These are phyloP conservation scores for Melospiza georgiana DNA, from an alignment of 2,113 vertebrate genomes.

Conservation along the genomic window DNA sequence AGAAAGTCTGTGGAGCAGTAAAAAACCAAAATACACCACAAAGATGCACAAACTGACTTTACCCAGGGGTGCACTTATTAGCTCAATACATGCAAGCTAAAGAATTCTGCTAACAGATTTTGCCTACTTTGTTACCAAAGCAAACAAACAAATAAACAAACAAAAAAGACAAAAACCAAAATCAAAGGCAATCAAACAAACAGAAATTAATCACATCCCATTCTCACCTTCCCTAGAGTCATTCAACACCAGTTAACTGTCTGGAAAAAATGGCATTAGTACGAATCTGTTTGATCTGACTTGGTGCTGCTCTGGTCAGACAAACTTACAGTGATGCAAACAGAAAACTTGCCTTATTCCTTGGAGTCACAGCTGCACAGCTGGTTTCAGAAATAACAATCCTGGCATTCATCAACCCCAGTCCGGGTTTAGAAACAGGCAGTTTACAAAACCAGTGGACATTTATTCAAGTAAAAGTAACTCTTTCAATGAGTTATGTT, in stretches of 20 bases:
- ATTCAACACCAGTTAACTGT: background rate
- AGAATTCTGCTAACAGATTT: background rate
- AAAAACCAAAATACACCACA: background rate
- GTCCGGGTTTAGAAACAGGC: background rate
- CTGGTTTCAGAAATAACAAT: background rate
- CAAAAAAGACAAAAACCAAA: background rate
- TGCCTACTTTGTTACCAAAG: background rate
- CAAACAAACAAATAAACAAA: background rate
- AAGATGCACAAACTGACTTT: background rate
- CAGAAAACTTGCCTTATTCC: background rate
- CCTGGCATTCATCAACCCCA: background rate
- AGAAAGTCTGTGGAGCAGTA: background rate
- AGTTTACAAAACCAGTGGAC: constrained; percentile 50
- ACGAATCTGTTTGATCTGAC: background rate
- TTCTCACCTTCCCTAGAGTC: background rate
- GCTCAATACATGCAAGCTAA: background rate
- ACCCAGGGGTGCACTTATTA: background rate
- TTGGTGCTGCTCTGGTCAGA: background rate
- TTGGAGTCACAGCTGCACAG: background rate
- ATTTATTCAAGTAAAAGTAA: constrained; percentile 69
- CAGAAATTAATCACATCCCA: background rate
- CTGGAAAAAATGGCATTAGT: background rate
- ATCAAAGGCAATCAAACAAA: background rate
- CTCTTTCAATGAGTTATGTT: constrained; percentile 43
- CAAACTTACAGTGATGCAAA: background rate